Base-by-base conservation (phyloP, 2,888 invertebrate genomes). In the Cremastinae sp. region DNA sequence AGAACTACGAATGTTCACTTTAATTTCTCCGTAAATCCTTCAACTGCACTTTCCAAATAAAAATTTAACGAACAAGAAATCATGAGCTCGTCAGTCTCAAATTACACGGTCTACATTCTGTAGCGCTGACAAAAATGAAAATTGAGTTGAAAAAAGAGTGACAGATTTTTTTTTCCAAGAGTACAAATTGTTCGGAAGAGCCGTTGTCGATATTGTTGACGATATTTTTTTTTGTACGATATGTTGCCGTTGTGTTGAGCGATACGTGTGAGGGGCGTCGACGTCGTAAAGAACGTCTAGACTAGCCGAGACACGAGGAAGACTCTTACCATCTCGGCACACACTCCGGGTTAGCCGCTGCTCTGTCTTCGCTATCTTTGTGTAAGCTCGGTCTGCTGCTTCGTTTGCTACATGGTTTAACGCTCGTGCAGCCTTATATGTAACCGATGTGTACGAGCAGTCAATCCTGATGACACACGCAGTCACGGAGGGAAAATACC, bases 251-350 rank as follows among this genome's bases (percentile, higher is more conserved):
- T 49, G 49, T 49, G 61, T n/a, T 8, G 43, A 20, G 9, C 49
- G 66, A 41, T 58, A 68, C 51, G 37, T 12, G 28, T 12, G 37
- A 61, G 72, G 69, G 76, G 68, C 64, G 76, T 65, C 39, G 65
- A 65, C 55, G 73, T 76, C 76, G 73, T 76, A 76, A 76, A 76
- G 69, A 73, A 76, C 76, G 76, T 76, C 73, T 76, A 76, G 76
- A 76, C 76, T 69, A 62, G 73, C 65, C 73, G 69, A 76, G 76
- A 69, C 76, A 65, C 69, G 53, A 55, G 64, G 73, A 76, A 76
- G 76, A 64, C 76, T 76, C 76, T 76, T 73, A 49, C 59, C 64
- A 68, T 64, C 73, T 69, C 64, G 39, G 28, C 45, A 55, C 68
- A 28, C 28, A 28, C 28, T 5, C 28, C 28, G 28, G 28, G 28